A percentile compares a stretch with the other conserved stretches of the same genome.
phyloP scores from a whole-genome alignment of 2,113 vertebrate species.

The Camelus dromedarius region DNA sequence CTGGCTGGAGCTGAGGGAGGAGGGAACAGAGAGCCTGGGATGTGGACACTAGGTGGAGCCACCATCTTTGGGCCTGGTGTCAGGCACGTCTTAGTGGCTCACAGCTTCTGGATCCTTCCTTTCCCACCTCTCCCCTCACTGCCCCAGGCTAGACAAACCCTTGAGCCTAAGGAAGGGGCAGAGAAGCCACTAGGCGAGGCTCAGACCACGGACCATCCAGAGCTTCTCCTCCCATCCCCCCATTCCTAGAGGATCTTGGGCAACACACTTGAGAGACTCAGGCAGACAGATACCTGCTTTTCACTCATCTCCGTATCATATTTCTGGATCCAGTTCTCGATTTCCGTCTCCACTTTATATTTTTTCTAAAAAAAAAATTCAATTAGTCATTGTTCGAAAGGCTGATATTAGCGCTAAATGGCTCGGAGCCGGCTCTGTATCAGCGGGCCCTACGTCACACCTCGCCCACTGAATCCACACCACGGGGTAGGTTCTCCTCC shows the following conservation, averaged over 20 bases:
- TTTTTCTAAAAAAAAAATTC: slow-evolving; percentile 88
- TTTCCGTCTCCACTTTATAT: slow-evolving; percentile 88
- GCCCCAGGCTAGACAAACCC: background rate
- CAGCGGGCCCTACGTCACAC: background rate
- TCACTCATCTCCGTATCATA: slow-evolving; percentile 91
- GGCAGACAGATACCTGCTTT: slow-evolving; percentile 89
- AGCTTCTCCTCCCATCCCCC: background rate
- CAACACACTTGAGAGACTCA: background rate
- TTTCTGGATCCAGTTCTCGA: slow-evolving; percentile 91
- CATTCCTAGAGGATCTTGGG: background rate
- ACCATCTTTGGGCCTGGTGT: background rate
- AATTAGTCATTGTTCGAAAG: background rate
- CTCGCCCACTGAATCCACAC: accelerated
- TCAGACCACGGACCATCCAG: background rate
- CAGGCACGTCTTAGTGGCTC: background rate
- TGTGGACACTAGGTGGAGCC: slow-evolving; percentile 79
- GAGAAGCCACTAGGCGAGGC: background rate
- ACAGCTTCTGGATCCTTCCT: background rate
- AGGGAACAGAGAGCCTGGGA: background rate
- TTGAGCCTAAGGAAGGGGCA: background rate
- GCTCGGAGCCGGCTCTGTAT: accelerated
- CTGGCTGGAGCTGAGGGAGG: background rate
- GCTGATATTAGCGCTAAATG: accelerated
- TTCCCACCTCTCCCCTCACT: background rate
- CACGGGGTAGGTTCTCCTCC: background rate